A percentile compares a stretch with the other conserved stretches of the same genome.
These are phyloP conservation scores for Enhydra lutris DNA, from an alignment of 2,113 vertebrate species.

Conservation along the genomic window DNA sequence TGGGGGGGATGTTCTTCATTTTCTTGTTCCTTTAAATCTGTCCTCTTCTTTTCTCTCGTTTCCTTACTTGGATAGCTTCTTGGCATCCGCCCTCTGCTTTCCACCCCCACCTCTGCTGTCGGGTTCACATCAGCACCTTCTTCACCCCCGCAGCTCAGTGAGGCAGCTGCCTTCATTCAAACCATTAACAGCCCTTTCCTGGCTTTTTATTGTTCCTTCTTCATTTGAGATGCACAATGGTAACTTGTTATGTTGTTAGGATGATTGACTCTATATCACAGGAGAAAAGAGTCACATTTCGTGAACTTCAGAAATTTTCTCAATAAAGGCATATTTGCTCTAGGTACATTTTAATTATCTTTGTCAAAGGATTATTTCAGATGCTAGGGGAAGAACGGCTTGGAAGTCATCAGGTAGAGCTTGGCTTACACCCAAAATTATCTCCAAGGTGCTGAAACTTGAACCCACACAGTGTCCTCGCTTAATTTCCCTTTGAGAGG, in stretches of 20 bases:
- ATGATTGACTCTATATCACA: slow-evolving; percentile 24
- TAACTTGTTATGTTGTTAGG: neutral
- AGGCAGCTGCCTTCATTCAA: neutral
- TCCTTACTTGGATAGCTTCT: neutral
- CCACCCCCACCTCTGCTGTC: neutral
- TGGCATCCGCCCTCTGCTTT: neutral
- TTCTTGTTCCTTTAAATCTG: neutral
- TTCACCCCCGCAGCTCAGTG: neutral
- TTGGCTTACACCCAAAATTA: neutral
- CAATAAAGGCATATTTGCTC: neutral
- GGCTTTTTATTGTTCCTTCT: neutral
- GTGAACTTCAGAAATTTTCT: slow-evolving; percentile 26
- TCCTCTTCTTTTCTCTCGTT: neutral
- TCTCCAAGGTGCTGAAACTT: slow-evolving; percentile 34
- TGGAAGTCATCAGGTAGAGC: neutral
- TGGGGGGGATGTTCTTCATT: neutral
- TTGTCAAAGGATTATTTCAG: slow-evolving; percentile 41
- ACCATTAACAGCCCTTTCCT: neutral
- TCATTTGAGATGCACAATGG: neutral
- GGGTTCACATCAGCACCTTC: neutral
- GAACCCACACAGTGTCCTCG: neutral
- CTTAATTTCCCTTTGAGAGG: neutral
- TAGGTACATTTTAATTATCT: slow-evolving; percentile 54
- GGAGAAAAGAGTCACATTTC: slow-evolving; percentile 36
- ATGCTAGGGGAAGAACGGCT: neutral